Conservation (phyloP, 2,113 vertebrate species). For the Synchiropus splendidus region DNA sequence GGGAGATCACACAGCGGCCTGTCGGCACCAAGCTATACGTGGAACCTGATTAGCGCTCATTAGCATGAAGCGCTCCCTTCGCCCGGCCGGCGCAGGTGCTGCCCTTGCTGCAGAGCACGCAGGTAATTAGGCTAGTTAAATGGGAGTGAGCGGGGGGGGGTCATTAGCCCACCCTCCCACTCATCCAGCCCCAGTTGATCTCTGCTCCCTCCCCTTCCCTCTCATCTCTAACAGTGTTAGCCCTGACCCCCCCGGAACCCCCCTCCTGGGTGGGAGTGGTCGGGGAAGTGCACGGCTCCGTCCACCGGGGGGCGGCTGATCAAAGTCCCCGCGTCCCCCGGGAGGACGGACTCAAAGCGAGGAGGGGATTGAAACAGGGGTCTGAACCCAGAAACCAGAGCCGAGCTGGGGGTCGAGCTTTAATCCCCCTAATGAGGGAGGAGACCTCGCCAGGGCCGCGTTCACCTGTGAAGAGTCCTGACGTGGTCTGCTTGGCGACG, state of each 20-base stretch:
- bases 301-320: conserved; percentile 33
- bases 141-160: conserved; percentile 10
- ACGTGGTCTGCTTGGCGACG: conserved; percentile 45
- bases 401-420: conserved; percentile 33
- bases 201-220: conserved; percentile 34
- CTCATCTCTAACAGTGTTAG: conserved; percentile 38
- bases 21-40: conserved; percentile 37
- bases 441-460: conserved; percentile 26
- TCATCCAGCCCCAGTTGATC: conserved; percentile 43
- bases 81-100: conserved; percentile 38
- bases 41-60: conserved; percentile 39
- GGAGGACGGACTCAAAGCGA: conserved; percentile 43
- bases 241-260: conserved; percentile 30
- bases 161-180: conserved; percentile 42
- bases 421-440: conserved; percentile 54
- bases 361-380: conserved; percentile 40
- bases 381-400: conserved; percentile 38
- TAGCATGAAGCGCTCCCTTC: conserved; percentile 31
- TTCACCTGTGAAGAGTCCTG: conserved; percentile 46
- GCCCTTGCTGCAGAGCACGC: conserved; percentile 33
- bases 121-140: conserved; percentile 53
- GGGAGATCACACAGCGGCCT: conserved; percentile 29
- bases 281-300: conserved; percentile 20
- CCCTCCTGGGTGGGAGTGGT: conserved; percentile 13
- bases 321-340: conserved; percentile 43